Evolutionary conservation across 1,140 invertebrate species (phyloP), one percentile per base, ranked within the genome.

Genomic region (Drosophila nikananu): DNA sequence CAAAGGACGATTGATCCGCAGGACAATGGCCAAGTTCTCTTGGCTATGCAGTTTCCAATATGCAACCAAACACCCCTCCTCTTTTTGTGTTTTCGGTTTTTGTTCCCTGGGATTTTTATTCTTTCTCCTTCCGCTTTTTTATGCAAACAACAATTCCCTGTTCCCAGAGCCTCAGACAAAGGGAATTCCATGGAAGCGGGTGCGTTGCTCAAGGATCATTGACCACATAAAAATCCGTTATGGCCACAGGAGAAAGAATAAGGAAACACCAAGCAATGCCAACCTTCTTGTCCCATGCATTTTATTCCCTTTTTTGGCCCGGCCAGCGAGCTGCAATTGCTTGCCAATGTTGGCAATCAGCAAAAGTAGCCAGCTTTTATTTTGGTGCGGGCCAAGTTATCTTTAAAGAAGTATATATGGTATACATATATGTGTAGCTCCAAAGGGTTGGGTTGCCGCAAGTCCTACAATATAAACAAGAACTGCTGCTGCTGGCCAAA

Each of bases 161-260:
- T 55, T 41, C 15, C 32, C 42, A 44, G 58, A 25, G 27, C 13
- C 59, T 32, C 51, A 48, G 42, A 70, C 83, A 89, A 89, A 67
- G 80, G 35, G 35, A 65, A 66, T 89, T 62, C 70, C 71, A 27
- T 57, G 79, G 61, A 75, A 74, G 44, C 51, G 60, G 72, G 49
- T 86, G 82, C 59, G 49, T 70, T 77, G 52, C 39, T 52, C 52
- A 81, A 87, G 86, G 84, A 87, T 87, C 84, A 81, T 81, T 87
- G 84, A 89, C 84, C 84, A 89, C 86, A 87, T 87, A 89, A 89
- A 89, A 90, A 59, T 55, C 84, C 84, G 84, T 87, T 87, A 90
- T 81, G 77, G 74, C 84, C 84, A 49, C 57, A 71, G 21, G 35
- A 25, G 23, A n/a, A 57, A 37, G 37, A 54, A 54, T 5, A 35